phyloP scores from a whole-genome alignment of 1,140 invertebrate genomes.

The Ectropis grisescens region DNA sequence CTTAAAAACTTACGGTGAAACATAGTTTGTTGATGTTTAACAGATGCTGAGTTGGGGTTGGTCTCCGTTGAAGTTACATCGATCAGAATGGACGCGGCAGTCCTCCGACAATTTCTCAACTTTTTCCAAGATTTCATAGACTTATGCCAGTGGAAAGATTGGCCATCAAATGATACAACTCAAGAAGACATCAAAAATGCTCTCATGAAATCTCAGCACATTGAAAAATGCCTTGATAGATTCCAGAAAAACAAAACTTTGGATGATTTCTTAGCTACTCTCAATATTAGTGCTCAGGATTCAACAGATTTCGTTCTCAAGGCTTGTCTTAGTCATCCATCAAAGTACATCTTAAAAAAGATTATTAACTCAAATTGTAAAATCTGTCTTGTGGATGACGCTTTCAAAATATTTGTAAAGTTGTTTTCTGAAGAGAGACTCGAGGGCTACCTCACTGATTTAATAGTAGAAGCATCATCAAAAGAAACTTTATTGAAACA shows the following conservation, averaged over 20 bases:
- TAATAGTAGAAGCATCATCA: slow-evolving; percentile 58
- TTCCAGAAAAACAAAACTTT: slow-evolving; percentile 31
- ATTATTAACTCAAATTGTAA: slow-evolving; percentile 36
- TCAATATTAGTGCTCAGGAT: slow-evolving; percentile 23
- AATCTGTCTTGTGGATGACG: slow-evolving; percentile 26
- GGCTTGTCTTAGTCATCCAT: slow-evolving; percentile 35
- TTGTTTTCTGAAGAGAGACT: slow-evolving; percentile 46
- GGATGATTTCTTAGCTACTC: slow-evolving; percentile 27
- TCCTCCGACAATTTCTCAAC: slow-evolving; percentile 44
- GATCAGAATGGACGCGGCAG: slow-evolving; percentile 18
- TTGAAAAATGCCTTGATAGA: slow-evolving; percentile 59
- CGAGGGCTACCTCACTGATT: slow-evolving; percentile 42
- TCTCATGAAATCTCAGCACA: slow-evolving; percentile 58
- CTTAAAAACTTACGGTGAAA: slow-evolving; percentile 2
- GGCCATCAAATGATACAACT: slow-evolving; percentile 47
- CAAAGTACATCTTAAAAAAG: slow-evolving; percentile 48
- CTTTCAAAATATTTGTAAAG: slow-evolving; percentile 34
- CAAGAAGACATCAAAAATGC: slow-evolving; percentile 57
- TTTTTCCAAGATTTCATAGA: slow-evolving; percentile 62
- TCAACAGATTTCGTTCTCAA: slow-evolving; percentile 23
- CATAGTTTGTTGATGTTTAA: slow-evolving; percentile 27
- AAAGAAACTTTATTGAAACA: slow-evolving; percentile 40
- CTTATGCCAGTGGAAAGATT: slow-evolving; percentile 51
- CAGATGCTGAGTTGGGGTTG: slow-evolving; percentile 39
- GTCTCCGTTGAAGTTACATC: slow-evolving; percentile 31